These are phyloP conservation scores for Procambarus virginalis DNA, from an alignment of 1,140 invertebrate genomes.

Conservation along the genomic window DNA sequence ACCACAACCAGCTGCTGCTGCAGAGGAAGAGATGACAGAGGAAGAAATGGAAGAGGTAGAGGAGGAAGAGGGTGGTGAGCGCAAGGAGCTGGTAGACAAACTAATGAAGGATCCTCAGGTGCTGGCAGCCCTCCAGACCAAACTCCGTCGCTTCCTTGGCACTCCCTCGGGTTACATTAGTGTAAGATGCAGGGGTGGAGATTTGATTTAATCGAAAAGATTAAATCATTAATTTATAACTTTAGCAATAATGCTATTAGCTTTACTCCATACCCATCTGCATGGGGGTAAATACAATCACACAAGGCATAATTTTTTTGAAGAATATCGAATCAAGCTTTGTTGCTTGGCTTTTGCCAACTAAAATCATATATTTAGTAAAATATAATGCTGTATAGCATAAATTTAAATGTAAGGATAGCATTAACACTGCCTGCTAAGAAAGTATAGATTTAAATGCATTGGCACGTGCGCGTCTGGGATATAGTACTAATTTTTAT, in stretches of 20 bases:
- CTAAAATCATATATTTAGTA: too few relatives aligned
- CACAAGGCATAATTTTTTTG: not conserved
- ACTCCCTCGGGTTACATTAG: conserved; percentile 66
- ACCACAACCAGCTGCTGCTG: not conserved
- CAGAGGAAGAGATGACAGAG: conserved; percentile 66
- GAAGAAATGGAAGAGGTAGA: conserved; percentile 68
- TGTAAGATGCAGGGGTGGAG: conserved; percentile 72
- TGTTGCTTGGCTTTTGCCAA: too few relatives aligned
- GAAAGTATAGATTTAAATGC: too few relatives aligned
- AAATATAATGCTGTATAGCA: too few relatives aligned
- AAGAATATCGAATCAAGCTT: not conserved
- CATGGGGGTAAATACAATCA: not conserved
- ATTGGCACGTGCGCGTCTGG: too few relatives aligned
- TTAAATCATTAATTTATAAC: conserved; percentile 20
- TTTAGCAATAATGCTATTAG: not conserved
- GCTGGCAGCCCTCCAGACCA: conserved; percentile 75
- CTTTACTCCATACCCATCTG: not conserved
- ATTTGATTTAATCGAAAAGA: conserved; percentile 21
- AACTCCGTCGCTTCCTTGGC: conserved; percentile 74
- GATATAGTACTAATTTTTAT: too few relatives aligned
- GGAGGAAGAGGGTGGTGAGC: conserved; percentile 60
- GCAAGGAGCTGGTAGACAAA: conserved; percentile 69
- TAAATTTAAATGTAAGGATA: too few relatives aligned
- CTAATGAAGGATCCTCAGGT: conserved; percentile 76
- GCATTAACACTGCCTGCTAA: too few relatives aligned